These are phyloP conservation scores for Parazoanthus atlanticus DNA, from an alignment of 92 coral and sea anemone genomes.

Conservation along the genomic window DNA sequence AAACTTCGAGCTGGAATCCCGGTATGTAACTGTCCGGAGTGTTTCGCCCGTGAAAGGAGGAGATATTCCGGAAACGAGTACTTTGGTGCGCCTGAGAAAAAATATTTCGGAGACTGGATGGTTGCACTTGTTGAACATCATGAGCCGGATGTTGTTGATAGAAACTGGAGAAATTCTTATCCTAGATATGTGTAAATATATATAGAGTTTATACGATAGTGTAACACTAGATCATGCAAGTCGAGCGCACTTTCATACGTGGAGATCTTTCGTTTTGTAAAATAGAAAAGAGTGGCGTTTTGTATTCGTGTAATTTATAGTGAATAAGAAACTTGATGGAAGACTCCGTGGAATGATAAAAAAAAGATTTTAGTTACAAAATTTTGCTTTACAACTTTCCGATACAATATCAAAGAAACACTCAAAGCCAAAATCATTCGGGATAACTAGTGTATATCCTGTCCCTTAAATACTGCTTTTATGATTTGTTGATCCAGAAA, in stretches of 20 bases:
- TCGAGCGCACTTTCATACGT: conserved; percentile 1
- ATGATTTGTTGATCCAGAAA: no score
- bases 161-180: conserved; percentile 37
- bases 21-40: conserved; percentile 77
- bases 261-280: conserved; percentile 20
- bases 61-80: conserved; percentile 52
- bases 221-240: neutral
- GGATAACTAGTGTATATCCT: no score
- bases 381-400: no score
- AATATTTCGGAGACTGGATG: conserved; percentile 93
- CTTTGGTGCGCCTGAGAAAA: conserved; percentile 84
- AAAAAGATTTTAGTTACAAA: no score
- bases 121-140: conserved; percentile 4
- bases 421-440: neutral
- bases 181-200: conserved; percentile 40
- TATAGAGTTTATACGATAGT: neutral
- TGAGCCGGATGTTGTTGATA: neutral
- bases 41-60: conserved; percentile 55
- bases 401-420: neutral
- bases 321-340: neutral
- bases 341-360: neutral
- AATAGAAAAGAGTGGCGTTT: neutral
- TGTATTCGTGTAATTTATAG: neutral
- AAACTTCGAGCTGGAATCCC: conserved; percentile 40
- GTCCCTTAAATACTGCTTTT: no score